Evolutionary conservation across 2,113 vertebrate species (phyloP).

Genomic region (Platichthys flesus): DNA sequence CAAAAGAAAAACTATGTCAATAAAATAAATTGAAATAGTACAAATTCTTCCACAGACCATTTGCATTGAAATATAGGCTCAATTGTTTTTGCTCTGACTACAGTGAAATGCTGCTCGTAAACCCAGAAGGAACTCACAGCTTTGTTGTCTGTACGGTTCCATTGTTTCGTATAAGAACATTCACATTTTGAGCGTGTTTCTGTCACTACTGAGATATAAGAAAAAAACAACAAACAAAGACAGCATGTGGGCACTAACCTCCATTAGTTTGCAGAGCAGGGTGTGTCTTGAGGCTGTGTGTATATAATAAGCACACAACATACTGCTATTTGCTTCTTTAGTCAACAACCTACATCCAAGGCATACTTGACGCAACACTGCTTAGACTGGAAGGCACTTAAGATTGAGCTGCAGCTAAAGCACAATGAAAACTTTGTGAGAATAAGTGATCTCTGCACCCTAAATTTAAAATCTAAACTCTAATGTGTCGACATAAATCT

Average conservation of each 20-base stretch:
- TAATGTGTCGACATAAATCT: not conserved
- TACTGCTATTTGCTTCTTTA: constrained; percentile 11
- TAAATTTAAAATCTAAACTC: too few relatives aligned
- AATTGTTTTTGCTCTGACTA: not conserved
- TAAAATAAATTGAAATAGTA: not conserved
- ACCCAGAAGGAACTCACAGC: not conserved
- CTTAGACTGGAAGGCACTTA: not conserved
- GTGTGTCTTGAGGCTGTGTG: constrained; percentile 4
- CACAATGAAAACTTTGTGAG: too few relatives aligned
- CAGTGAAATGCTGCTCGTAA: not conserved
- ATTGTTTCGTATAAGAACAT: constrained; percentile 7
- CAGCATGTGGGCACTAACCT: constrained; percentile 21
- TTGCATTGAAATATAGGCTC: not conserved
- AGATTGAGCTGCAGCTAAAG: not conserved
- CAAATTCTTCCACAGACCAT: not conserved
- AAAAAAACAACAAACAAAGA: constrained; percentile 41
- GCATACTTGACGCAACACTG: not conserved
- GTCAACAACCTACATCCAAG: not conserved
- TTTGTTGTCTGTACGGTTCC: not conserved
- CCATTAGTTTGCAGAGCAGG: constrained; percentile 28
- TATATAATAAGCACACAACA: constrained; percentile 23
- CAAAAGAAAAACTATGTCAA: not conserved
- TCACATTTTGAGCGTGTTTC: constrained; percentile 18
- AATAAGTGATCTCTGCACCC: not conserved
- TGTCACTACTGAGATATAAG: constrained; percentile 3